Evolutionary conservation across 1,140 invertebrate genomes (phyloP).

Genomic region (Psilanteris sp.): DNA sequence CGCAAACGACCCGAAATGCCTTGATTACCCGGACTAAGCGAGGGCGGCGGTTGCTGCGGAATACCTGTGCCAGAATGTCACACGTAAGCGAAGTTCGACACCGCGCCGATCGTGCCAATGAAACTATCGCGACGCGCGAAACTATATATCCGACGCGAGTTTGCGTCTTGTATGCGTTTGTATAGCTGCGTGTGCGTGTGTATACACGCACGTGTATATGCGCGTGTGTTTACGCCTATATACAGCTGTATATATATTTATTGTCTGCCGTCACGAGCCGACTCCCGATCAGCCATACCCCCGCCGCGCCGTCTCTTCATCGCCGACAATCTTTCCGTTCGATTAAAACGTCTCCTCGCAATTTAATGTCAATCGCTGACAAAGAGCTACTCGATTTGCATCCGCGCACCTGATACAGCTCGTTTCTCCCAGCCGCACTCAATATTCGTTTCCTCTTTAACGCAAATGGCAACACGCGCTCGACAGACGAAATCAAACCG

Average conservation of each 20-base stretch:
- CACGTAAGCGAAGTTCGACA: slow-evolving; percentile 64
- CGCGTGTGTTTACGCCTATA: too few relatives aligned
- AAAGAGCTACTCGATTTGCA: too few relatives aligned
- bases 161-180: too few relatives aligned
- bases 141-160: slow-evolving; percentile 53
- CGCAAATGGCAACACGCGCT: slow-evolving; percentile 12
- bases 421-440: slow-evolving; percentile 8
- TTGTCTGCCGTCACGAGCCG: neutral
- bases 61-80: slow-evolving; percentile 64
- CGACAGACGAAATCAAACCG: slow-evolving; percentile 22
- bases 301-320: neutral
- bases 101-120: slow-evolving; percentile 16
- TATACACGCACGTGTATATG: too few relatives aligned
- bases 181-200: too few relatives aligned
- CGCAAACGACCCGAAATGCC: slow-evolving; percentile 55
- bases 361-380: slow-evolving; percentile 44
- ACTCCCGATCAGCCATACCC: neutral
- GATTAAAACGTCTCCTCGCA: slow-evolving; percentile 55
- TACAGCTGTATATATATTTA: too few relatives aligned
- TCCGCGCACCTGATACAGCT: slow-evolving; percentile 30
- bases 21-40: slow-evolving; percentile 62
- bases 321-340: slow-evolving; percentile 29
- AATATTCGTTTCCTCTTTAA: slow-evolving; percentile 29
- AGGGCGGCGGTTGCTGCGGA: slow-evolving; percentile 60
- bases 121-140: slow-evolving; percentile 34